A percentile compares a stretch with the other conserved stretches of the same genome.
Evolutionary conservation across 2,888 invertebrate species (phyloP).

Genomic region (Villa cingulata): DNA sequence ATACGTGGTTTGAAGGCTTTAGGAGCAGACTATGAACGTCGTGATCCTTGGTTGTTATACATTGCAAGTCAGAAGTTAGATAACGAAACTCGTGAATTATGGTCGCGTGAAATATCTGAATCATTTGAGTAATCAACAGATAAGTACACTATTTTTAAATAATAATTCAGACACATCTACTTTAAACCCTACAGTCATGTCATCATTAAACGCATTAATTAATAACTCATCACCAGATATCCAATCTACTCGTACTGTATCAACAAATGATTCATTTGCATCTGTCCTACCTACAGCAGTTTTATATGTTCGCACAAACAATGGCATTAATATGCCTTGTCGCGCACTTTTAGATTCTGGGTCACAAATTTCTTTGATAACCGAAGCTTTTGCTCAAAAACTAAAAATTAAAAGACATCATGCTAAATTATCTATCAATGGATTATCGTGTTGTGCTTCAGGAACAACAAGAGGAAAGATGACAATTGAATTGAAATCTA

Average conservation of each 20-base stretch:
- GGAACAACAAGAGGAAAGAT: background rate
- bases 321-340: background rate
- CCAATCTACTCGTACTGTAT: too few relatives aligned
- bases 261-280: too few relatives aligned
- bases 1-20: too few relatives aligned
- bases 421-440: background rate
- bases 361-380: background rate
- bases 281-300: background rate
- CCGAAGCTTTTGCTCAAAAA: background rate
- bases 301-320: background rate
- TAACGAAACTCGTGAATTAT: background rate
- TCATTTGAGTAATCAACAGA: background rate
- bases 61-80: background rate
- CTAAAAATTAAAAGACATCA: background rate
- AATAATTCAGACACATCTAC: background rate
- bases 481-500: background rate
- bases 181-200: background rate
- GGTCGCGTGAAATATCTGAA: background rate
- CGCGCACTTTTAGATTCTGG: background rate
- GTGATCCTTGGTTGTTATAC: background rate
- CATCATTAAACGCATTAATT: too few relatives aligned
- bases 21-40: too few relatives aligned
- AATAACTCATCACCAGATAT: too few relatives aligned
- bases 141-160: background rate
- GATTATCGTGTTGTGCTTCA: background rate